These are phyloP conservation scores for Psilanteris sp. DNA, from an alignment of 1,140 invertebrate genomes.

Conservation along the genomic window DNA sequence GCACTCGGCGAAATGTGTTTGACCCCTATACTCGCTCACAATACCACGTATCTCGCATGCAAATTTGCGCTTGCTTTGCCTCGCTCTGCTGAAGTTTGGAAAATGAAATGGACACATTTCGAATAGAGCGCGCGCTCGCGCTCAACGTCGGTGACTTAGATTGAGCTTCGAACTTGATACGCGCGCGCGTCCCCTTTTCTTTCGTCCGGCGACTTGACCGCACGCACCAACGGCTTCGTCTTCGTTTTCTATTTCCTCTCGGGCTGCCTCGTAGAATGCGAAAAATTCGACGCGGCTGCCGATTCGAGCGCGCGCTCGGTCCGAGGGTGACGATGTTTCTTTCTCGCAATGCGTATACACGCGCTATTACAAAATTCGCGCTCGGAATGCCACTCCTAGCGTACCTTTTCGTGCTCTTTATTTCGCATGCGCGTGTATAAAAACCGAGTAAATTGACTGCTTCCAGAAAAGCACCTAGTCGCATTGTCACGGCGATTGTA, in stretches of 20 bases:
- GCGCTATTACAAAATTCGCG: constrained; percentile 51
- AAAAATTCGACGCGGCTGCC: constrained; percentile 51
- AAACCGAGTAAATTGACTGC: constrained; percentile 34
- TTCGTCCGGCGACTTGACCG: constrained; percentile 1
- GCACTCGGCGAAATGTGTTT: constrained; percentile 9
- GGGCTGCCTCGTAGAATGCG: constrained; percentile 45
- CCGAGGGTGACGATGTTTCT: constrained; percentile 61
- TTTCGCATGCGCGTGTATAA: constrained; percentile 28
- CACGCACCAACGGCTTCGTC: background rate
- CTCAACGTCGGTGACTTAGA: constrained; percentile 45
- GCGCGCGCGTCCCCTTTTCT: constrained; percentile 8
- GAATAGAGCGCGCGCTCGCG: constrained; percentile 43
- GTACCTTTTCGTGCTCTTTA: constrained; percentile 39
- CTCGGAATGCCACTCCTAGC: constrained; percentile 39
- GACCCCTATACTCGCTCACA: background rate
- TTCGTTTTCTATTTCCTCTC: constrained; percentile 15
- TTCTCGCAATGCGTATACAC: constrained; percentile 50
- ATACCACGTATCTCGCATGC: constrained; percentile 6
- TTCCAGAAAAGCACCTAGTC: constrained; percentile 30
- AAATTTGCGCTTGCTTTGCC: constrained; percentile 9
- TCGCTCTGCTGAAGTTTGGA: constrained; percentile 15
- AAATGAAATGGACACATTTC: constrained; percentile 31
- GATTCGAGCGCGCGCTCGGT: constrained; percentile 32
- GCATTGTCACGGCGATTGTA: constrained; percentile 19
- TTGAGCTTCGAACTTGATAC: no score